Percentiles rank a stretch among this genome's conserved stretches.
phyloP scores from a whole-genome alignment of 2,888 invertebrate species.

The Lucinisca nassula region DNA sequence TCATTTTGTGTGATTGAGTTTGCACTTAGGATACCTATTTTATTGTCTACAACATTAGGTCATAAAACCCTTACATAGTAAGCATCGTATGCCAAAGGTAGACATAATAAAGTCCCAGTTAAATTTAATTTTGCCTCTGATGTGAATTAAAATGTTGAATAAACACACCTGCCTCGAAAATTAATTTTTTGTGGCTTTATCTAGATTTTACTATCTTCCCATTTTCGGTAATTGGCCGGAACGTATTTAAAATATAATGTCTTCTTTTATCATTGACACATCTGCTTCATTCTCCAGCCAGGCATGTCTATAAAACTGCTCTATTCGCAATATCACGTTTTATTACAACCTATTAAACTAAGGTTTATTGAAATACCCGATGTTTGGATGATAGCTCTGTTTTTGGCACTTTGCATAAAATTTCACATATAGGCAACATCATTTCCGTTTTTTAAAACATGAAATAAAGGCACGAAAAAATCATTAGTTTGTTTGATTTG shows the following conservation, averaged over 20 bases:
- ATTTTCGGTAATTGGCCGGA: conserved; percentile 11
- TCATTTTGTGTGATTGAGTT: too few species aligned
- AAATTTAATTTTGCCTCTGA: conserved; percentile 3
- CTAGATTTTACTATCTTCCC: conserved; percentile 3
- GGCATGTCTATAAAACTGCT: neutral
- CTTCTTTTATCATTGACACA: conserved; percentile 17
- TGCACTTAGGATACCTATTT: too few species aligned
- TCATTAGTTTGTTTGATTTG: too few species aligned
- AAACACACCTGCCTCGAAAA: conserved; percentile 14
- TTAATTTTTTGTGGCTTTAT: conserved; percentile 14
- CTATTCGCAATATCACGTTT: conserved; percentile 4
- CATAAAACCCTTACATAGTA: neutral
- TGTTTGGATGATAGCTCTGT: neutral
- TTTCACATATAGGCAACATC: neutral
- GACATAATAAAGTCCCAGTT: neutral
- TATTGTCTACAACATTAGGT: too few species aligned
- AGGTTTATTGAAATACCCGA: neutral
- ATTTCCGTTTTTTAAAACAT: too few species aligned
- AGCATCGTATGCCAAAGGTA: neutral
- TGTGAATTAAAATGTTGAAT: conserved; percentile 2
- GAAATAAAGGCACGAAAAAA: too few species aligned
- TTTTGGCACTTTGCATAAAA: neutral
- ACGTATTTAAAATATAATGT: conserved; percentile 19
- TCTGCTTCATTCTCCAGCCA: neutral
- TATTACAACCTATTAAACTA: conserved; percentile 3